phyloP scores from a whole-genome alignment of 2,113 vertebrate species.

The Cairina moschata region DNA sequence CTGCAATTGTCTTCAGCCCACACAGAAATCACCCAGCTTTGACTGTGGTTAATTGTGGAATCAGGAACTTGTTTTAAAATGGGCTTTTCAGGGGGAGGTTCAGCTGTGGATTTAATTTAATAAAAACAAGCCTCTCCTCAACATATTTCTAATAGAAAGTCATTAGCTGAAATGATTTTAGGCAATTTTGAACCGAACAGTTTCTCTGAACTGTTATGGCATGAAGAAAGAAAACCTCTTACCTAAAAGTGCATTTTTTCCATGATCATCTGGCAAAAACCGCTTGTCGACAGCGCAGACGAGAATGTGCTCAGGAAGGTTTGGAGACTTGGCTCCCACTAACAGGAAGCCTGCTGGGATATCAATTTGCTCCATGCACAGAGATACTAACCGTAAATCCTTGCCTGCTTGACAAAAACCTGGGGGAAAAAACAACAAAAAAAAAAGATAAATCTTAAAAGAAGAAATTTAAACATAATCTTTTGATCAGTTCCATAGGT shows the following conservation, averaged over 20 bases:
- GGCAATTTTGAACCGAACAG: constrained; percentile 14
- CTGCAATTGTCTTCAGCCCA: background rate
- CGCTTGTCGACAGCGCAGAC: constrained; percentile 96
- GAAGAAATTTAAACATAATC: too few relatives aligned
- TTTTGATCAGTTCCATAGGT: background rate
- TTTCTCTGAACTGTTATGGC: background rate
- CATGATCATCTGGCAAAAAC: constrained; percentile 96
- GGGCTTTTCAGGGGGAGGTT: constrained; percentile 1
- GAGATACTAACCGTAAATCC: constrained; percentile 93
- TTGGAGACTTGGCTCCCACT: constrained; percentile 96
- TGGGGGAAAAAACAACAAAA: constrained; percentile 56
- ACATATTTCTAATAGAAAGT: background rate
- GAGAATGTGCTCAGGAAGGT: constrained; percentile 94
- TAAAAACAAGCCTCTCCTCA: constrained; percentile 2
- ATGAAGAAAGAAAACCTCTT: constrained; percentile 54
- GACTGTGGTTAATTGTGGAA: background rate
- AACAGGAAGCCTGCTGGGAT: constrained; percentile 94
- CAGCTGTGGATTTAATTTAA: background rate
- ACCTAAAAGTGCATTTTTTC: constrained; percentile 99
- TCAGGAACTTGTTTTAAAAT: constrained; percentile 1
- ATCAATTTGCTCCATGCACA: constrained; percentile 91
- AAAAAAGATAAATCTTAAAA: background rate
- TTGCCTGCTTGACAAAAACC: constrained; percentile 99
- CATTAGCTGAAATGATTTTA: background rate
- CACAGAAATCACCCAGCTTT: background rate